Evolutionary conservation across 2,797 vertebrate species (phyloP).

Genomic region (Crenuchus spilurus): DNA sequence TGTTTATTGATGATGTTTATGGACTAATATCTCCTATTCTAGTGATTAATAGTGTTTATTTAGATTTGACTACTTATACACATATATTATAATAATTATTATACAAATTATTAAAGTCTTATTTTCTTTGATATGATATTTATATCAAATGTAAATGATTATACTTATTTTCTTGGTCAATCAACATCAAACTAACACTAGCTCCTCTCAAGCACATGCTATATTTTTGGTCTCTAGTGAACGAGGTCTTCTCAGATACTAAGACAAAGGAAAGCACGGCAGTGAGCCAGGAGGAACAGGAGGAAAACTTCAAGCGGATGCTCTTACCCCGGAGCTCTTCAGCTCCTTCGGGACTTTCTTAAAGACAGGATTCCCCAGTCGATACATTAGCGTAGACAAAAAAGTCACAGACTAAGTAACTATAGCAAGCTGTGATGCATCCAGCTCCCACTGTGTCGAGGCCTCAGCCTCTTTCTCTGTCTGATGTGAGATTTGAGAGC

Average conservation of each 20-base stretch:
- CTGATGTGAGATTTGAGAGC: neutral
- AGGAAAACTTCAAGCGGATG: constrained; percentile 20
- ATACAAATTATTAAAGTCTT: no score
- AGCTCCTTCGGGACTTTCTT: constrained; percentile 21
- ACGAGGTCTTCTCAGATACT: neutral
- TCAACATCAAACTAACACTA: no score
- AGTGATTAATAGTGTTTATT: no score
- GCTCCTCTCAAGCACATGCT: no score
- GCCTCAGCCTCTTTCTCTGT: neutral
- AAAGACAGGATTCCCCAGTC: neutral
- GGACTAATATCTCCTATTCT: no score
- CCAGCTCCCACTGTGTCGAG: neutral
- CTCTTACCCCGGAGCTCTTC: neutral
- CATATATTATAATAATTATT: no score
- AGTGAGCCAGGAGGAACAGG: neutral
- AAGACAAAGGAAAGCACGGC: neutral
- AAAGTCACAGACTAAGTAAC: constrained; percentile 22
- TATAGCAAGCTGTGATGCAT: constrained; percentile 14
- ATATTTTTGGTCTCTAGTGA: neutral
- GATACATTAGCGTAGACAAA: neutral
- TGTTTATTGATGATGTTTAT: no score
- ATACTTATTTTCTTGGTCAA: no score
- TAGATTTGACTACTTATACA: no score
- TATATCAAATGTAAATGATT: no score
- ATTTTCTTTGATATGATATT: no score